phyloP scores from a whole-genome alignment of 2,888 invertebrate species.

The Polydesmus complanatus region DNA sequence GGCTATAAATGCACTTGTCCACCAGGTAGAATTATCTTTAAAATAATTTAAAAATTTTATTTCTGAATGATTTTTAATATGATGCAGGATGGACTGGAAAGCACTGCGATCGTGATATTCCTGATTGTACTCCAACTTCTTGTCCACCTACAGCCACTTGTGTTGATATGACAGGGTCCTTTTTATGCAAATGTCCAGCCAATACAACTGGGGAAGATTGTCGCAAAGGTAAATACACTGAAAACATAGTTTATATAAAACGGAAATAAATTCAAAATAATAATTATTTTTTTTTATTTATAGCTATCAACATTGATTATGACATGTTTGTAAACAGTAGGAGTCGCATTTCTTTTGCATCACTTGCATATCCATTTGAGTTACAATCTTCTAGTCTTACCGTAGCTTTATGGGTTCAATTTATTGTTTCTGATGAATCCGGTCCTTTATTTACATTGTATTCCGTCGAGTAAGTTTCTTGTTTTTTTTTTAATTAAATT shows the following conservation, averaged over 20 bases:
- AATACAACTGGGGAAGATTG: constrained; percentile 94
- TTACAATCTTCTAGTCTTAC: constrained; percentile 60
- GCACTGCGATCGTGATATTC: constrained; percentile 79
- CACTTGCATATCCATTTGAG: constrained; percentile 81
- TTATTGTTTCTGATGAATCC: constrained; percentile 75
- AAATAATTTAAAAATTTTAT: not conserved
- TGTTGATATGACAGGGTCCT: constrained; percentile 74
- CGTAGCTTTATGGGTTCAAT: constrained; percentile 92
- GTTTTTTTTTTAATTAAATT: not conserved
- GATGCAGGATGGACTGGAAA: constrained; percentile 43
- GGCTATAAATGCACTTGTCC: constrained; percentile 77
- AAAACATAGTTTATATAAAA: constrained; percentile 12
- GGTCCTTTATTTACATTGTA: constrained; percentile 90
- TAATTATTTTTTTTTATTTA: constrained; percentile 33
- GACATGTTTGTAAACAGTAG: constrained; percentile 86
- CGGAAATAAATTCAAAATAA: not conserved
- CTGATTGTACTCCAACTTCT: constrained; percentile 83
- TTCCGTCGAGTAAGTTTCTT: constrained; percentile 54
- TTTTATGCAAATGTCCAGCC: constrained; percentile 93
- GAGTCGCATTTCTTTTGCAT: constrained; percentile 73
- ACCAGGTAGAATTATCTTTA: constrained; percentile 44
- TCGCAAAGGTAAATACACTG: constrained; percentile 60
- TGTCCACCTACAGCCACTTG: constrained; percentile 88
- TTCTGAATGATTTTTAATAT: not conserved
- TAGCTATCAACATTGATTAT: constrained; percentile 95